Base-by-base conservation (phyloP, 2,113 vertebrate species). In the Larimichthys polyactis region DNA sequence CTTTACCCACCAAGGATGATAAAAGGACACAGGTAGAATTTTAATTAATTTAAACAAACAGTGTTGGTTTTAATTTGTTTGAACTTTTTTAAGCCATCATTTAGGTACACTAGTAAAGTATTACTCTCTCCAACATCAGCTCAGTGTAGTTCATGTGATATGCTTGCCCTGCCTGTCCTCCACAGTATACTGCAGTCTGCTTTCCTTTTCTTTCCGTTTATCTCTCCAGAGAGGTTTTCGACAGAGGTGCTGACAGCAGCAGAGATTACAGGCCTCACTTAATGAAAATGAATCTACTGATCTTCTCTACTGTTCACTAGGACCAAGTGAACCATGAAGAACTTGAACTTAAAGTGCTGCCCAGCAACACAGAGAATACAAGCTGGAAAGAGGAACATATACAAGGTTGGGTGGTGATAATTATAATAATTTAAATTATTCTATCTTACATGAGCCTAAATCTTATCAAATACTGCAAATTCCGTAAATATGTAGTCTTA, bases 191-290 rank as follows among this genome's bases (percentile, higher is more conserved):
- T 76, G 40, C 44, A 40, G 55, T 63, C 59, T 60, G 72, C 71
- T 63, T 17, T 64, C 12, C 57, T 46, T 29, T 46, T 52, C 60
- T 68, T 19, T 49, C 58, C 24, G 5, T 66, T 66, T 74, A 6
- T 75, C 63, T 66, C 74, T 75, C 70, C n/a, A 17, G 78, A 75
- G 78, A 54, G 71, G 71, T 68, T 46, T 75, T 49, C 14, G 12
- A 71, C 60, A 80, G 44, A 86, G 69, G 74, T 84, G 85, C 83
- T 88, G 87, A 92, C 74, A 82, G 66, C 87, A 90, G 88, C 82
- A 90, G 71, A 84, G 81, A 87, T 88, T 84, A 76, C 67, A 79
- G 71, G 55, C 67, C 64, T 76, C 55, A 14, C 29, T 74, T 86
- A 79, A 91, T 89, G 72, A 85, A 85, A 89, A 89, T 81, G 12